These are phyloP conservation scores for Amblyopsis rosae DNA, from an alignment of 2,113 vertebrate species.

Conservation along the genomic window DNA sequence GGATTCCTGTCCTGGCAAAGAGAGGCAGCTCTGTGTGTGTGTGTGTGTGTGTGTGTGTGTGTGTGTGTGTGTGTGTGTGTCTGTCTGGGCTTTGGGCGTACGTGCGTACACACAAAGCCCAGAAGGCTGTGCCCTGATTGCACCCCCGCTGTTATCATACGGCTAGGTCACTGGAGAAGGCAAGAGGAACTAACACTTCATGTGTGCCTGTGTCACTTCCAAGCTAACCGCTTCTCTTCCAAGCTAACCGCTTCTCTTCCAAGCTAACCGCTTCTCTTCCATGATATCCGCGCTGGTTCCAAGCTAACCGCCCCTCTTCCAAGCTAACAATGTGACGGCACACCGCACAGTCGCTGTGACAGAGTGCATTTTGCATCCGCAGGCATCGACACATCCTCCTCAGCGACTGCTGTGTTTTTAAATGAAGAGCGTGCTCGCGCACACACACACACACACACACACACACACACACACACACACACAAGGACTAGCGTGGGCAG, in stretches of 20 bases:
- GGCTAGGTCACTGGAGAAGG: constrained; percentile 34
- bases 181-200: background rate
- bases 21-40: constrained; percentile 2
- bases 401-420: constrained; percentile 16
- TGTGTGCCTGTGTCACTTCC: no score
- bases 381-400: constrained; percentile 21
- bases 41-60: no score
- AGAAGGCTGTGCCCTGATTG: constrained; percentile 45
- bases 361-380: constrained; percentile 17
- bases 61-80: no score
- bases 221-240: no score
- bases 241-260: no score
- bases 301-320: no score
- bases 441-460: constrained; percentile 16
- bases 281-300: no score
- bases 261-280: no score
- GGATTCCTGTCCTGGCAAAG: constrained; percentile 33
- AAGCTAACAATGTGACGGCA: constrained; percentile 9
- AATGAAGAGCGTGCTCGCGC: constrained; percentile 37
- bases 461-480: constrained; percentile 13
- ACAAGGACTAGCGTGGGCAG: background rate
- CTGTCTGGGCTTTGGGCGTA: no score
- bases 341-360: constrained; percentile 22
- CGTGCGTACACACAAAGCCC: background rate
- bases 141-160: constrained; percentile 42